Conservation (phyloP, 2,888 invertebrate species). For the Amblyjoppa proteus region DNA sequence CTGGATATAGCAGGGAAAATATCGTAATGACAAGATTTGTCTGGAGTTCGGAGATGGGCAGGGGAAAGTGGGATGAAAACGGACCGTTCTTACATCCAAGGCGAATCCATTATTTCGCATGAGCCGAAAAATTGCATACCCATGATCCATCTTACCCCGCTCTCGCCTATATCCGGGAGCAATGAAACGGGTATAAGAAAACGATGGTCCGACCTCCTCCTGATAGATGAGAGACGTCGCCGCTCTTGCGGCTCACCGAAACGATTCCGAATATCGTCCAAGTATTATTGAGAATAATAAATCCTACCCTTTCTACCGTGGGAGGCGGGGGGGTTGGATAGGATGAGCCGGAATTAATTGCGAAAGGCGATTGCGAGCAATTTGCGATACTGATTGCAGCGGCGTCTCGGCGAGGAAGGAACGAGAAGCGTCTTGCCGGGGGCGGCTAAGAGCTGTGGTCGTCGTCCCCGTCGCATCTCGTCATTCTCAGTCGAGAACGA, state of each 20-base stretch:
- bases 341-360: conserved; percentile 82
- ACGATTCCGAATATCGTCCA: conserved; percentile 65
- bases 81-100: too few relatives aligned
- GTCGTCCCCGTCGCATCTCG: conserved; percentile 27
- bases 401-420: conserved; percentile 70
- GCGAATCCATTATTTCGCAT: too few relatives aligned
- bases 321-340: background rate
- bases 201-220: conserved; percentile 26
- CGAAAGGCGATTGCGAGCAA: conserved; percentile 81
- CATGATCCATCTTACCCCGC: too few relatives aligned
- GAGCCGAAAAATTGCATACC: too few relatives aligned
- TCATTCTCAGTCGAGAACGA: conserved; percentile 42
- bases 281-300: conserved; percentile 72
- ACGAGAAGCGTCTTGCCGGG: conserved; percentile 57
- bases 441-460: conserved; percentile 13
- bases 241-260: conserved; percentile 44
- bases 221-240: conserved; percentile 39
- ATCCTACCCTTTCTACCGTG: conserved; percentile 37
- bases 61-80: too few relatives aligned
- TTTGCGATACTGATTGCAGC: conserved; percentile 82
- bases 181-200: conserved; percentile 56
- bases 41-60: conserved; percentile 32
- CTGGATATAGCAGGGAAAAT: background rate
- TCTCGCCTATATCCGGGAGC: background rate
- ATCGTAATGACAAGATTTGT: conserved; percentile 55